A percentile compares a stretch with the other conserved stretches of the same genome.
Evolutionary conservation across 1,140 invertebrate species (phyloP).

Genomic region (Diorhabda sublineata): DNA sequence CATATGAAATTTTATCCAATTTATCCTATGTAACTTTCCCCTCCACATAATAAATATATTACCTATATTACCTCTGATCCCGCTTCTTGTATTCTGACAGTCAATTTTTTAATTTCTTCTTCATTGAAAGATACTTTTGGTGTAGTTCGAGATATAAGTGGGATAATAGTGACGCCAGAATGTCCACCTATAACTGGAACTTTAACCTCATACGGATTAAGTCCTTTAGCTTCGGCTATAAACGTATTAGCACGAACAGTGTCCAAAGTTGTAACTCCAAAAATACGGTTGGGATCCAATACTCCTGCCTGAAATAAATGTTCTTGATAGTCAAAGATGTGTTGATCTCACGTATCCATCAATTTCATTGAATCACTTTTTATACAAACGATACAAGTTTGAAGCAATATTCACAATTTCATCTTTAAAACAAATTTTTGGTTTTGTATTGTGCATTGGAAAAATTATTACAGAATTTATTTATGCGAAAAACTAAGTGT

Average conservation of each 20-base stretch:
- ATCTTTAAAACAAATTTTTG: too few species aligned
- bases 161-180: slow-evolving; percentile 96
- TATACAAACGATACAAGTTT: background rate
- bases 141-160: slow-evolving; percentile 81
- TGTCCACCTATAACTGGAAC: slow-evolving; percentile 98
- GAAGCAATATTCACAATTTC: background rate
- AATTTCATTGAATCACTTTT: too few species aligned
- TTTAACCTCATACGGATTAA: slow-evolving; percentile 77
- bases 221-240: slow-evolving; percentile 75
- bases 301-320: slow-evolving; percentile 57
- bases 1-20: background rate
- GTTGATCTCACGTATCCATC: too few species aligned
- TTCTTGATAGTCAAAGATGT: too few species aligned
- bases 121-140: slow-evolving; percentile 72
- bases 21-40: background rate
- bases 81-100: slow-evolving; percentile 89
- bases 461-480: too few species aligned
- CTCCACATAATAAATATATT: background rate
- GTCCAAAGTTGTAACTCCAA: slow-evolving; percentile 97
- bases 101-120: slow-evolving; percentile 66
- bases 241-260: slow-evolving; percentile 94
- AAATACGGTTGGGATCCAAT: slow-evolving; percentile 87
- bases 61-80: slow-evolving; percentile 77
- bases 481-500: too few species aligned
- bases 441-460: too few species aligned